These are phyloP conservation scores for Eupleurogrammus muticus DNA, from an alignment of 2,797 vertebrate species.

Conservation along the genomic window DNA sequence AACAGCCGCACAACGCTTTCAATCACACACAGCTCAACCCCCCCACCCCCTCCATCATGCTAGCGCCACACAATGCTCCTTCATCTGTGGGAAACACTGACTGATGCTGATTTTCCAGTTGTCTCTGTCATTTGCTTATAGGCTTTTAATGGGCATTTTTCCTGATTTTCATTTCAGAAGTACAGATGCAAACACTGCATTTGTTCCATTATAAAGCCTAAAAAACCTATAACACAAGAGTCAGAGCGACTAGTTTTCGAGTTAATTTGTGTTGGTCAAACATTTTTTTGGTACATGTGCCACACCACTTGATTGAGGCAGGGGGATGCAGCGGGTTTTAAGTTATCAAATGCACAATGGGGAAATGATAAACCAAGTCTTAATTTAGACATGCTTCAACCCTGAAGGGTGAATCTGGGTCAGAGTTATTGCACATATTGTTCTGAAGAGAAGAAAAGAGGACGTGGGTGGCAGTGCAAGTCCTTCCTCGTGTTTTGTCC, in stretches of 20 bases:
- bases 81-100: no score
- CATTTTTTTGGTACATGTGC: not conserved
- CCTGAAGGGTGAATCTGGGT: conserved; percentile 65
- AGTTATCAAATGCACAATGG: conserved; percentile 36
- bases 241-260: not conserved
- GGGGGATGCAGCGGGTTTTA: conserved; percentile 15
- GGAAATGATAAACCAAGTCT: conserved; percentile 51
- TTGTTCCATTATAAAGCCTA: not conserved
- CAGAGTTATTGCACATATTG: conserved; percentile 69
- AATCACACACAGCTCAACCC: no score
- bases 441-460: conserved; percentile 54
- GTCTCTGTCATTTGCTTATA: not conserved
- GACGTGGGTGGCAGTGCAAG: conserved; percentile 54
- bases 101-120: not conserved
- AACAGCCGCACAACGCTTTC: no score
- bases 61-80: no score
- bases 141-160: not conserved
- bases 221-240: not conserved
- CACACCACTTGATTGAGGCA: conserved; percentile 9
- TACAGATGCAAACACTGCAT: not conserved
- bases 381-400: conserved; percentile 27
- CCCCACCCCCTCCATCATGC: no score
- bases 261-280: not conserved
- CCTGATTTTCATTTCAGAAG: not conserved
- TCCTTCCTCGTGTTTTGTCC: conserved; percentile 67